These are phyloP conservation scores for Indicator maculatus DNA, from an alignment of 2,113 vertebrate species.

Conservation along the genomic window DNA sequence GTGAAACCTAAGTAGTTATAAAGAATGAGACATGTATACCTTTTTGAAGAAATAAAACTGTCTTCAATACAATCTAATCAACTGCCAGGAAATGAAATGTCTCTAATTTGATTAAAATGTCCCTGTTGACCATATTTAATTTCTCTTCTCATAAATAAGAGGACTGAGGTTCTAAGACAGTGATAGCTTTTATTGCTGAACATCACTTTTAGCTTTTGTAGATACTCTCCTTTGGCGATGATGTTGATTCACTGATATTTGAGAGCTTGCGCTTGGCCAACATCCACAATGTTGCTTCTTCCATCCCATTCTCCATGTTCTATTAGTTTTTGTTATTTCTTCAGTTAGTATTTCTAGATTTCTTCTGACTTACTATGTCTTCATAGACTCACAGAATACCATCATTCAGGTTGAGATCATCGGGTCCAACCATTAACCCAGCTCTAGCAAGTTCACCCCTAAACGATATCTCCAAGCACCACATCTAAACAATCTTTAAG, in stretches of 20 bases:
- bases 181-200: background rate
- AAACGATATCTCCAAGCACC: too few relatives aligned
- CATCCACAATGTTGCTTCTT: background rate
- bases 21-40: background rate
- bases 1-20: background rate
- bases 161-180: background rate
- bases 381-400: too few relatives aligned
- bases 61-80: slow-evolving; percentile 8
- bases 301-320: background rate
- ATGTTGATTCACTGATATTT: background rate
- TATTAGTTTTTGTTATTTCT: background rate
- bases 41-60: background rate
- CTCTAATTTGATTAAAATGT: background rate
- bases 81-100: background rate
- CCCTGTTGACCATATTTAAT: background rate
- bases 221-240: background rate
- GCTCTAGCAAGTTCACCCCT: too few relatives aligned
- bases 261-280: background rate
- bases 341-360: background rate
- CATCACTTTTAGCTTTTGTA: background rate
- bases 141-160: background rate
- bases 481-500: too few relatives aligned
- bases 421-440: too few relatives aligned
- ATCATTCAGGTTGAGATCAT: too few relatives aligned
- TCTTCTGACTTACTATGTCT: background rate